Percentiles rank a stretch among this genome's conserved stretches.
Evolutionary conservation across 2,113 vertebrate genomes (phyloP).

Genomic region (Antigone vipio): DNA sequence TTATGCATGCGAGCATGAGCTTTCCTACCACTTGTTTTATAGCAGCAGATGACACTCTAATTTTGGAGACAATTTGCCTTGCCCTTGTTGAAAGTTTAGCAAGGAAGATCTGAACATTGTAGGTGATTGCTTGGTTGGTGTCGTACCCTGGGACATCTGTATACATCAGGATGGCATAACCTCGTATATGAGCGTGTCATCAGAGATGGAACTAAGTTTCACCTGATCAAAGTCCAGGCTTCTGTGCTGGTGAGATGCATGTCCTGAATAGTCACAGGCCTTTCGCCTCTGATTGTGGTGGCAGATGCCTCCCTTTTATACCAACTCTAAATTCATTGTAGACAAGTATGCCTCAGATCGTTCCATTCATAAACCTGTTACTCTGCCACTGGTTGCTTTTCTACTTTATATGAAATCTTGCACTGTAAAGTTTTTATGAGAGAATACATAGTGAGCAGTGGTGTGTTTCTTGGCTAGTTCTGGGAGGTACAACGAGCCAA

Average conservation of each 20-base stretch:
- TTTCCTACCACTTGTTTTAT: background rate
- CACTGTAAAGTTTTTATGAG: background rate
- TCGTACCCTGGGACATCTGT: background rate
- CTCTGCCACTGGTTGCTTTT: background rate
- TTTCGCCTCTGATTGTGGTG: background rate
- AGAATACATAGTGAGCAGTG: background rate
- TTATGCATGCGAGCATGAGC: background rate
- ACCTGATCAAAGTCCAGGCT: background rate
- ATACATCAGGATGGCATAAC: background rate
- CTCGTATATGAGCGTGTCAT: background rate
- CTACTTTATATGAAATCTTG: background rate
- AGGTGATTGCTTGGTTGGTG: background rate
- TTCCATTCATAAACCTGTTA: background rate
- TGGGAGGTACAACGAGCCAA: background rate
- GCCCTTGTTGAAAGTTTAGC: background rate
- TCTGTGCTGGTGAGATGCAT: background rate
- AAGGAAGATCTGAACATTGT: background rate
- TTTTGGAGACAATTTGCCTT: background rate
- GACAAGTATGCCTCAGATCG: background rate
- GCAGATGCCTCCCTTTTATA: background rate
- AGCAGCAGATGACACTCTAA: background rate
- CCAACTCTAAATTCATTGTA: background rate
- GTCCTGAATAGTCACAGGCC: background rate
- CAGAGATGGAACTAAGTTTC: background rate
- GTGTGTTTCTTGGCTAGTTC: background rate